Percentiles rank a stretch among this genome's conserved stretches.
Evolutionary conservation across 2,888 invertebrate genomes (phyloP).

Genomic region (Meghimatium bilineatum): DNA sequence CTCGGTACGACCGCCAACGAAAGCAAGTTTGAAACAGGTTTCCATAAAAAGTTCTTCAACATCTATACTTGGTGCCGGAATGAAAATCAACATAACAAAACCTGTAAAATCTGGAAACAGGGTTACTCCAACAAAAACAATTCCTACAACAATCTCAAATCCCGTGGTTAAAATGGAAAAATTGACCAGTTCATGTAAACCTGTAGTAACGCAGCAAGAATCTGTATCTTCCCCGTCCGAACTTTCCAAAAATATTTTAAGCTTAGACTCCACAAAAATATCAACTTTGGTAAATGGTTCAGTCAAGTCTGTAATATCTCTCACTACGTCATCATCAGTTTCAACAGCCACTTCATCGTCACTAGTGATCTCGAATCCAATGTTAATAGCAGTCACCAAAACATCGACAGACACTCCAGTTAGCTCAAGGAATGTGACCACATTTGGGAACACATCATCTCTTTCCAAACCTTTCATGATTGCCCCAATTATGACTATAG

Average conservation of each 20-base stretch:
- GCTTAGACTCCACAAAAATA: slow-evolving; percentile 39
- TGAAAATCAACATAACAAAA: slow-evolving; percentile 54
- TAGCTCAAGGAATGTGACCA: slow-evolving; percentile 40
- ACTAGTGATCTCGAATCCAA: slow-evolving; percentile 21
- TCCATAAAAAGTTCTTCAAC: slow-evolving; percentile 41
- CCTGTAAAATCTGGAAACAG: slow-evolving; percentile 52
- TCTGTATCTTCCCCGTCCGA: background rate
- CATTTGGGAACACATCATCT: slow-evolving; percentile 34
- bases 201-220: background rate
- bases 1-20: slow-evolving; percentile 56
- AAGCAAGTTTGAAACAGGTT: slow-evolving; percentile 68
- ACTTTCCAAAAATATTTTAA: slow-evolving; percentile 14
- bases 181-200: slow-evolving; percentile 52
- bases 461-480: slow-evolving; percentile 40
- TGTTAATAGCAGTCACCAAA: slow-evolving; percentile 48
- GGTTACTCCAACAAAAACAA: slow-evolving; percentile 40
- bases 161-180: slow-evolving; percentile 76
- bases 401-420: slow-evolving; percentile 46
- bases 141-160: slow-evolving; percentile 62
- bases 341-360: slow-evolving; percentile 17
- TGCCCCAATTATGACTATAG: slow-evolving; percentile 43
- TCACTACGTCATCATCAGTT: slow-evolving; percentile 34
- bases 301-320: slow-evolving; percentile 47
- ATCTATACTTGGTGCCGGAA: slow-evolving; percentile 51
- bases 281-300: slow-evolving; percentile 55